phyloP scores from a whole-genome alignment of 2,888 invertebrate species.

The Bembecia ichneumoniformis region DNA sequence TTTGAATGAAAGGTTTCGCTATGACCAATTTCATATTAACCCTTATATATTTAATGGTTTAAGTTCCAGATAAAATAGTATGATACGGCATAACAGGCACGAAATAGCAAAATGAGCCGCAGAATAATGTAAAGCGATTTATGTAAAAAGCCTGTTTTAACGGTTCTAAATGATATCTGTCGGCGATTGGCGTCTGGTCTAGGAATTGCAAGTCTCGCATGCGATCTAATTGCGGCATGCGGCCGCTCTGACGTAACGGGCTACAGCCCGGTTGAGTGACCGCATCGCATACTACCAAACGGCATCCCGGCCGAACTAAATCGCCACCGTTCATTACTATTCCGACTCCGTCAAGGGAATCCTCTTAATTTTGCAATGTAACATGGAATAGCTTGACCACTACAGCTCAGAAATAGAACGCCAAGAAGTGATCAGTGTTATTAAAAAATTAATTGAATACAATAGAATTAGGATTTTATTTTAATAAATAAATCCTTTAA shows the following conservation, averaged over 20 bases:
- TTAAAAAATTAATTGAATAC: no score
- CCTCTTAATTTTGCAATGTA: conserved; percentile 40
- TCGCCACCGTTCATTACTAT: conserved; percentile 30
- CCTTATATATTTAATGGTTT: no score
- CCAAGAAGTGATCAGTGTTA: background rate
- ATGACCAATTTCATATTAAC: no score
- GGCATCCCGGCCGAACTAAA: conserved; percentile 41
- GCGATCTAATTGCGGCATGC: conserved; percentile 66
- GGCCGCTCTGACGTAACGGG: conserved; percentile 60
- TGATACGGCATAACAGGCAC: no score
- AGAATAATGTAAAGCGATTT: conserved; percentile 10
- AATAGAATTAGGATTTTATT: no score
- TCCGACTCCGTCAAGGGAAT: conserved; percentile 25
- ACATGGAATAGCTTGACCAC: conserved; percentile 34
- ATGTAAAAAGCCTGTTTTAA: conserved; percentile 53
- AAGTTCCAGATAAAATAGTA: no score
- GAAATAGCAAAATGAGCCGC: no score
- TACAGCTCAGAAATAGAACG: conserved; percentile 10
- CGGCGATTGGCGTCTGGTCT: conserved; percentile 50
- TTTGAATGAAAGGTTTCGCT: no score
- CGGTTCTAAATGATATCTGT: conserved; percentile 56
- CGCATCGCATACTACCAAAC: conserved; percentile 54
- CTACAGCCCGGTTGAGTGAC: conserved; percentile 60
- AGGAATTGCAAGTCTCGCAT: conserved; percentile 49
- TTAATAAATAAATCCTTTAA: no score